Conservation (phyloP, 2,113 vertebrate genomes). For the Laticauda colubrina region DNA sequence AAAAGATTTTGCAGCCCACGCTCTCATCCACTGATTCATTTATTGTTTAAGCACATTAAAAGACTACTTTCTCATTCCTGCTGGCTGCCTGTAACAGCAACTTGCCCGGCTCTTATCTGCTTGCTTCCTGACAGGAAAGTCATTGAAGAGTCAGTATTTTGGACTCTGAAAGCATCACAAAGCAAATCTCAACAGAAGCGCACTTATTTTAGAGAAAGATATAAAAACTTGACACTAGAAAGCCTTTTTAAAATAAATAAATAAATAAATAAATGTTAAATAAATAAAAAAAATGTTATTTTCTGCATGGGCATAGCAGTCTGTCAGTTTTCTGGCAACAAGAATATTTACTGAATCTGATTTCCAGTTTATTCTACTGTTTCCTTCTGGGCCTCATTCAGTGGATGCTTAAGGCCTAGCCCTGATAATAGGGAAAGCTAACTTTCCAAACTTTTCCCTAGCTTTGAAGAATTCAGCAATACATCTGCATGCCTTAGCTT, state of each 20-base stretch:
- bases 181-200: background rate
- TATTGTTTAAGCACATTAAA: background rate
- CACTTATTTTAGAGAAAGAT: background rate
- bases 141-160: background rate
- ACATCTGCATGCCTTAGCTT: background rate
- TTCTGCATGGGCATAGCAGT: background rate
- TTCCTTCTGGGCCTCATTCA: background rate
- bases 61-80: background rate
- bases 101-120: background rate
- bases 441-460: background rate
- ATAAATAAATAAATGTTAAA: too few relatives aligned
- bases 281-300: background rate
- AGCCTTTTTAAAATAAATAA: background rate
- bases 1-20: background rate
- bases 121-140: background rate
- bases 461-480: background rate
- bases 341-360: background rate
- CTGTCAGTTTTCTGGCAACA: background rate
- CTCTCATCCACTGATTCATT: background rate
- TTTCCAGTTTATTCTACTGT: background rate
- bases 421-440: background rate
- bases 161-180: background rate
- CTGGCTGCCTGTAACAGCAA: background rate
- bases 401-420: background rate
- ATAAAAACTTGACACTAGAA: background rate